Evolutionary conservation across 2,113 vertebrate species (phyloP).

Genomic region (Carettochelys insculpta): DNA sequence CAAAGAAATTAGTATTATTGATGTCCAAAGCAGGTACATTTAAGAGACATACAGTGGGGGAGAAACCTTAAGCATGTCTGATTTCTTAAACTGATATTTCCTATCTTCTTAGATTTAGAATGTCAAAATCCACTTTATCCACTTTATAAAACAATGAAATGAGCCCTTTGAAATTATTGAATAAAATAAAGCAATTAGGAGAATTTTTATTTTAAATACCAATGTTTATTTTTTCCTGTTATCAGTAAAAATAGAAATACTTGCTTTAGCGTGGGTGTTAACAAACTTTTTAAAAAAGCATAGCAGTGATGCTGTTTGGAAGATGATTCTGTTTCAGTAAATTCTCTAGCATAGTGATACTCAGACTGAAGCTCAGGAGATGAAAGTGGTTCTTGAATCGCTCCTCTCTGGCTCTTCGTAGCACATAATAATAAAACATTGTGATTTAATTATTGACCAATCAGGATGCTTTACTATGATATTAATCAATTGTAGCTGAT

Average conservation of each 20-base stretch:
- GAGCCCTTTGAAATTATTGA: neutral
- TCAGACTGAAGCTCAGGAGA: no score
- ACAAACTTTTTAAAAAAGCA: neutral
- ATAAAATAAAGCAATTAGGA: neutral
- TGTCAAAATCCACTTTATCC: neutral
- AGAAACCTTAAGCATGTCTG: neutral
- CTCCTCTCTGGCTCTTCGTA: no score
- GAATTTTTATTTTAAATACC: neutral
- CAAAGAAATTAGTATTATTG: no score
- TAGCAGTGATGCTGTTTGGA: neutral
- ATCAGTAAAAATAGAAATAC: no score
- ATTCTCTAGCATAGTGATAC: neutral
- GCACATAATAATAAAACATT: no score
- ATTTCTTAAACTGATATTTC: neutral
- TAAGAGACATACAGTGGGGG: neutral
- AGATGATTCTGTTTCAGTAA: neutral
- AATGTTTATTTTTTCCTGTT: neutral
- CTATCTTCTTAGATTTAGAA: neutral
- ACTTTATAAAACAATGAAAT: neutral
- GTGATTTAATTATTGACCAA: no score
- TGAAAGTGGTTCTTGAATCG: no score
- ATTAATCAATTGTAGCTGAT: no score
- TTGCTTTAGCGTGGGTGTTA: no score
- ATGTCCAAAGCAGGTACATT: no score
- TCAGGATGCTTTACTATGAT: no score